Evolutionary conservation across 2,888 invertebrate species (phyloP).

Genomic region (Hypomecis atomaria): DNA sequence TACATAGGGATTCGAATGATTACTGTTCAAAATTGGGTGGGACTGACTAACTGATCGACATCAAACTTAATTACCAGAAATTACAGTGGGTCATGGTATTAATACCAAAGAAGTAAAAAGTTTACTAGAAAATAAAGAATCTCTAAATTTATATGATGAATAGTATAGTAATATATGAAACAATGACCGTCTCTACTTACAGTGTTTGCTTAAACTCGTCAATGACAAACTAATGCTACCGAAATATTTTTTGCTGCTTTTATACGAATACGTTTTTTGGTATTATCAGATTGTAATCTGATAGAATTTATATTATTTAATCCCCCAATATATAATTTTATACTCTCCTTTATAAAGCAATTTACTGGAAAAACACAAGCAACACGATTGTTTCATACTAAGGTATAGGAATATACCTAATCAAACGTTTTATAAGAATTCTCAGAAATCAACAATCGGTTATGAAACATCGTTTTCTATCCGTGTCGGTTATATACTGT

Average conservation of each 20-base stretch:
- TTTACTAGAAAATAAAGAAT: too few relatives aligned
- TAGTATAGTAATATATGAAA: neutral
- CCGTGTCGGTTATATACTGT: too few relatives aligned
- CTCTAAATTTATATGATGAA: neutral
- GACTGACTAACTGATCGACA: too few relatives aligned
- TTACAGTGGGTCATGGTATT: too few relatives aligned
- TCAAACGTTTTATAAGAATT: too few relatives aligned
- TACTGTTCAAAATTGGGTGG: too few relatives aligned
- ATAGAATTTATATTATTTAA: conserved; percentile 13
- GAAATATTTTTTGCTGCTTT: conserved; percentile 10
- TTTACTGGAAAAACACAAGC: neutral
- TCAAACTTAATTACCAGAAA: too few relatives aligned
- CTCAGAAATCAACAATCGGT: too few relatives aligned
- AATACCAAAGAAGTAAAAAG: too few relatives aligned
- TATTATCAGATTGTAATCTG: conserved; percentile 13
- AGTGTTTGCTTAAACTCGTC: conserved; percentile 21
- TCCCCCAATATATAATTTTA: conserved; percentile 7
- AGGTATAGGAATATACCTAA: too few relatives aligned
- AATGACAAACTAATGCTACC: conserved; percentile 21
- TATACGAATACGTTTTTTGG: conserved; percentile 19
- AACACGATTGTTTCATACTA: neutral
- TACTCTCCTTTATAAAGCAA: conserved; percentile 3
- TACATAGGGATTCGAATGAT: too few relatives aligned
- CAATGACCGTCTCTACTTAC: conserved; percentile 11
- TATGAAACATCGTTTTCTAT: too few relatives aligned